These are phyloP conservation scores for Drosophila recens DNA, from an alignment of 2,888 invertebrate genomes.

Conservation along the genomic window DNA sequence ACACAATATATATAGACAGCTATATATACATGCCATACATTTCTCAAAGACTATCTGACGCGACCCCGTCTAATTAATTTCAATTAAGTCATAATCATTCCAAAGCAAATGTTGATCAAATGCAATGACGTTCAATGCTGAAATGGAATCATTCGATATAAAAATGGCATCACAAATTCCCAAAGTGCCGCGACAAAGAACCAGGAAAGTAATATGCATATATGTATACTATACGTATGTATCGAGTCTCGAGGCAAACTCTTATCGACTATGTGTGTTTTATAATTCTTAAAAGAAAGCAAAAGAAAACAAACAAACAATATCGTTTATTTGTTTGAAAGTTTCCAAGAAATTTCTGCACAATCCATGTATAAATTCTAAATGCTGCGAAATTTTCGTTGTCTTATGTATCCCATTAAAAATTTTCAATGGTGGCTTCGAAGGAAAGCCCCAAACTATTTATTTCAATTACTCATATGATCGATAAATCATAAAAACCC, in stretches of 20 bases:
- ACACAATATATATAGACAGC: constrained; percentile 13
- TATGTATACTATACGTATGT: background rate
- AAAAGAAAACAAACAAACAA: background rate
- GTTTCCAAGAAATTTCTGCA: background rate
- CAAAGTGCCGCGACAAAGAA: constrained; percentile 10
- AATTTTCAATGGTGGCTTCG: too few species aligned
- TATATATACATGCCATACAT: constrained; percentile 48
- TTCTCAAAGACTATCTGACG: constrained; percentile 58
- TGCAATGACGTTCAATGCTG: constrained; percentile 58
- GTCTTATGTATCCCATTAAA: background rate
- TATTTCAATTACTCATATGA: background rate
- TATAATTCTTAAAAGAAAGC: background rate
- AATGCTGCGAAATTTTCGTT: background rate
- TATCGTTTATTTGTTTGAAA: background rate
- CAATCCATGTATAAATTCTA: background rate
- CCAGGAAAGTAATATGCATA: background rate
- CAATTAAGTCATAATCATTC: constrained; percentile 80
- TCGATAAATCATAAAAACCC: background rate
- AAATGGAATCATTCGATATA: constrained; percentile 43
- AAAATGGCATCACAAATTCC: constrained; percentile 15
- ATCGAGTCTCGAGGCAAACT: background rate
- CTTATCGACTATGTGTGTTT: background rate
- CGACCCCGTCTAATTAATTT: constrained; percentile 82
- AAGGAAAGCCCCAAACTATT: background rate
- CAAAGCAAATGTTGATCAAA: constrained; percentile 69